Evolutionary conservation across 2,888 invertebrate species (phyloP).

Genomic region (Heliconius aoede): DNA sequence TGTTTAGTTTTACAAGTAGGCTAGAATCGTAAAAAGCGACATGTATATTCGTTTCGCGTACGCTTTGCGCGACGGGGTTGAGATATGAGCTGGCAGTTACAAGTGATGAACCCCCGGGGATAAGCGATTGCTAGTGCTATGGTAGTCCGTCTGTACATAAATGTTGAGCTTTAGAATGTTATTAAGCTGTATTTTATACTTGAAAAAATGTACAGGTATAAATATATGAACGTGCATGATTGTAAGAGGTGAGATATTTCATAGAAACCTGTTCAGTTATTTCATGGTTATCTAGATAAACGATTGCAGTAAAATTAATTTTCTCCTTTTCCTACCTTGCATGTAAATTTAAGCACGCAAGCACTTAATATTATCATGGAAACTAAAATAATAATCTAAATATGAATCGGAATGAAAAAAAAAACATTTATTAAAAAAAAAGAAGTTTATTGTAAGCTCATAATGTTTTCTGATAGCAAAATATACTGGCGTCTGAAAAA

Average conservation of each 20-base stretch:
- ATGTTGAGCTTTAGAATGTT: conserved; percentile 15
- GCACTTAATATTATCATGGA: background rate
- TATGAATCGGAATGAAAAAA: background rate
- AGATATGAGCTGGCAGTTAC: conserved; percentile 29
- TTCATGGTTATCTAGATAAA: no score
- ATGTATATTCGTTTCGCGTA: conserved; percentile 12
- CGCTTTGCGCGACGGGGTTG: conserved; percentile 11
- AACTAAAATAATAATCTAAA: background rate
- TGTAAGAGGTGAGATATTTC: background rate
- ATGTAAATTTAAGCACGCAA: background rate
- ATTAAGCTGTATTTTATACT: background rate
- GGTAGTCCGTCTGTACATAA: conserved; percentile 22
- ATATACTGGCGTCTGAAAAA: background rate
- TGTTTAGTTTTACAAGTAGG: background rate
- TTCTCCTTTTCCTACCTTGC: background rate
- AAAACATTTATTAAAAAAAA: background rate
- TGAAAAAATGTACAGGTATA: background rate
- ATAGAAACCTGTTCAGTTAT: no score
- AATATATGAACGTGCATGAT: background rate
- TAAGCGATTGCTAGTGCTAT: conserved; percentile 31
- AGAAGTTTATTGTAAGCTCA: background rate
- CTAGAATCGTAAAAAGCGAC: conserved; percentile 9
- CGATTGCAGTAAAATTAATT: no score
- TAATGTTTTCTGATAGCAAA: background rate
- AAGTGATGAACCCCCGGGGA: conserved; percentile 31